Evolutionary conservation across 2,113 vertebrate genomes (phyloP).

Genomic region (Notiomystis cincta): DNA sequence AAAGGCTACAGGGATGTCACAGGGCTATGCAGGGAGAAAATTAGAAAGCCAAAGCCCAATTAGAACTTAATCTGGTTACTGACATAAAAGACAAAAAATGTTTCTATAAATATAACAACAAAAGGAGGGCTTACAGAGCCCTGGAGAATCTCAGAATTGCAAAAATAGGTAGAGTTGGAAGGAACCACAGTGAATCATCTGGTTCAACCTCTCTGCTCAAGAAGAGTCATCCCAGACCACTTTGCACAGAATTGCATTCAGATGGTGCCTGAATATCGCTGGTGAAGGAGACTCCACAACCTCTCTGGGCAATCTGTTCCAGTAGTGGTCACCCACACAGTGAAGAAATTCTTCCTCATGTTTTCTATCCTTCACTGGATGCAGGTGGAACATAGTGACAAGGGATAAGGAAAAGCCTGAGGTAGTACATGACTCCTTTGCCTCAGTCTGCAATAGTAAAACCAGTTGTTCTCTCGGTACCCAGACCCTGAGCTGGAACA

Average conservation of each 20-base stretch:
- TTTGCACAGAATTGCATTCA: not conserved
- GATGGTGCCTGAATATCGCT: not conserved
- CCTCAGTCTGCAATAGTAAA: not conserved
- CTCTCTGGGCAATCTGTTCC: not conserved
- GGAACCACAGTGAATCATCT: not conserved
- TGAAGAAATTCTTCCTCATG: not conserved
- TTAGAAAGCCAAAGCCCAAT: not conserved
- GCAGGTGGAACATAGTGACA: not conserved
- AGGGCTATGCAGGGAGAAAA: not conserved
- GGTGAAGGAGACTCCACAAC: not conserved
- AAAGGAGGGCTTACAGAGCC: not conserved
- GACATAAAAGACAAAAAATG: not conserved
- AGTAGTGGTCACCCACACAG: not conserved
- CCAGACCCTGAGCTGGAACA: not conserved
- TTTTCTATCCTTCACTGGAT: not conserved
- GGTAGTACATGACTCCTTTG: not conserved
- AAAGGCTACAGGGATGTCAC: not conserved
- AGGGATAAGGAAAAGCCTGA: not conserved
- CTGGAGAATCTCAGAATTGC: not conserved
- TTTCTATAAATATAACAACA: not conserved
- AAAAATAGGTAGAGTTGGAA: not conserved
- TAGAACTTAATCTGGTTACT: not conserved
- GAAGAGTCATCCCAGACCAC: not conserved
- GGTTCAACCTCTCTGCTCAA: not conserved
- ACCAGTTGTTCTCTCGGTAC: not conserved